These are phyloP conservation scores for Dermatemys mawii DNA, from an alignment of 2,113 vertebrate genomes.

Conservation along the genomic window DNA sequence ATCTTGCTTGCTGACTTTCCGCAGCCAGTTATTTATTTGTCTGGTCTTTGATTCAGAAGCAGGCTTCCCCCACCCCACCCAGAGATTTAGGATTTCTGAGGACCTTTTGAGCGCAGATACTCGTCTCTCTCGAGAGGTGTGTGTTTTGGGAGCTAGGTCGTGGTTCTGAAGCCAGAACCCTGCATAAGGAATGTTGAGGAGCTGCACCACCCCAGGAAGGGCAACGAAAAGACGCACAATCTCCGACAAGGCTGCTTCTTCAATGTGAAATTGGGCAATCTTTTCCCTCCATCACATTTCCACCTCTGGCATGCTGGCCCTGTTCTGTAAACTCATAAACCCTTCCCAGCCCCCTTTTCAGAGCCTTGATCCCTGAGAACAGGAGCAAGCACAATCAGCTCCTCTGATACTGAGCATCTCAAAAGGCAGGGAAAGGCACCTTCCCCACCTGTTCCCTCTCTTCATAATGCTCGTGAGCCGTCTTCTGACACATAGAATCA, in stretches of 20 bases:
- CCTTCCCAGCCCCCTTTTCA: neutral
- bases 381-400: neutral
- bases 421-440: neutral
- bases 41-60: neutral
- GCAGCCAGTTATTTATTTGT: neutral
- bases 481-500: neutral
- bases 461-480: fast-evolving
- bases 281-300: neutral
- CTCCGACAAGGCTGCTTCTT: neutral
- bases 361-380: neutral
- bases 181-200: neutral
- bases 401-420: too few relatives aligned
- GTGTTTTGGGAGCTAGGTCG: neutral
- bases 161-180: neutral
- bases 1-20: neutral
- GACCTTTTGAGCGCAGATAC: neutral
- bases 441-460: neutral
- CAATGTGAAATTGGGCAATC: neutral
- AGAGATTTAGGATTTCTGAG: neutral
- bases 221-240: neutral
- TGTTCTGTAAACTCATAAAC: neutral
- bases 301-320: neutral
- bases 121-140: neutral
- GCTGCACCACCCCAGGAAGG: neutral
- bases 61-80: neutral